Evolutionary conservation across 2,888 invertebrate genomes (phyloP), one percentile per base, ranked within the genome.

Genomic region (Sinopyrophorus schimmeli): DNA sequence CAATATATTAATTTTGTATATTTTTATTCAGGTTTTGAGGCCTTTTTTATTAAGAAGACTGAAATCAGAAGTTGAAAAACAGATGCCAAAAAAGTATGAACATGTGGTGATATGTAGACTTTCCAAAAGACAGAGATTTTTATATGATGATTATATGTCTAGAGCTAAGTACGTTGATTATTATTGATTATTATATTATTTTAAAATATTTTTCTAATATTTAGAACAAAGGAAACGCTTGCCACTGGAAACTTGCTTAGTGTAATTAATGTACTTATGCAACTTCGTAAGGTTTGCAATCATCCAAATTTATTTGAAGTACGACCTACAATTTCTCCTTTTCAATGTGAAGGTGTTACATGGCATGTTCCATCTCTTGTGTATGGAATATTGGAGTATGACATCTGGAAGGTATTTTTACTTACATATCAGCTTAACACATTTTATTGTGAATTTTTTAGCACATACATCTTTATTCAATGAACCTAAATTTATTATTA

Each of bases 121-220:
- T 60, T 93, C 98, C 20, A 95, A 95, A 75, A 81, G 99, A 21
- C 99, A 99, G 75, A 83, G 98, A 55, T 96, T 85, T 77, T 81
- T 99, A 48, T 99, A 99, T 77, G 98, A 99, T 76, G 99, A 99
- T 75, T 99, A 98, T 76, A 98, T 99, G 97, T 88, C 93, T 40
- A 84, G 94, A 65, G 86, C 96, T 68, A 89, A 90, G 91, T 92
- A 76, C 80, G 85, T 24, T 18, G 5, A 17, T 9, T 27, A 38
- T 15, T 32, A 55, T 41, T 6, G 37, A 58, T 55, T 46, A 14
- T 42, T 43, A 3, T 24, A 11, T 32, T 39, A 26, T 42, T 41
- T 47, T 31, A 26, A 12, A 11, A 30, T 20, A 48, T 41, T 28
- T 24, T 47, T 27, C 80, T 52, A 53, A 47, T 53, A 79, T 62